Evolutionary conservation across 2,113 vertebrate genomes (phyloP), one percentile per base, ranked within the genome.

Genomic region (Crocuta crocuta): DNA sequence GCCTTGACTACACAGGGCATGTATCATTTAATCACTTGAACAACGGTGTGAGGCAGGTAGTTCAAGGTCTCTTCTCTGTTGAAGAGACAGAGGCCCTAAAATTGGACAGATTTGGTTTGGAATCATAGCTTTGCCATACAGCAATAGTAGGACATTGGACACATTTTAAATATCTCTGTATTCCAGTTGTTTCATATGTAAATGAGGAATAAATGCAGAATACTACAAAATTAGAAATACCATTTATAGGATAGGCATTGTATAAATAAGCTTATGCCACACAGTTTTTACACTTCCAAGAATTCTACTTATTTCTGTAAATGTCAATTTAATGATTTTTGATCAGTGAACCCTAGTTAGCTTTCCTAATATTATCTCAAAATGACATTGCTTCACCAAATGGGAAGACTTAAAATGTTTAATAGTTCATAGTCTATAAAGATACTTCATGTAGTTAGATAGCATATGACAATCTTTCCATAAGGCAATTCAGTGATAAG

Each of bases 191-290:
- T 90, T 95, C 70, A 83, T 45, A 66, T 84, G 21, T 83, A 66
- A 90, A 84, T 90, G 13, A 28, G 4, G 45, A 53, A 10, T 61
- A 95, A 90, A 53, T 58, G n/a, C 15, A 84, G 70, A 84, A 84
- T 55, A 90, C 28, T 76, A 66, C 33, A 58, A 76, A 84, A 84
- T 84, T 89, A 66, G 21, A 95, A 95, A 76, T 95, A 95, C 53
- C 31, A 94, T 35, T 45, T 66, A 39, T 26, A 90, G n/a, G 53
- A 26, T 45, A 90, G 28, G 55, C 7, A 90, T 28, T 83, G 70
- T 92, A 45, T 53, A 83, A 65, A 83, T 76, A 95, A 82, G 55
- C 24, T 45, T 66, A 73, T 19, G 35, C n/a, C 68, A 95, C 45
- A 90, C 55, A 76, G n/a, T 66, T 81, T 94, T 90, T 90, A 55